Base-by-base conservation (phyloP, 2,113 vertebrate species). In the Brienomyrus longianalis region DNA sequence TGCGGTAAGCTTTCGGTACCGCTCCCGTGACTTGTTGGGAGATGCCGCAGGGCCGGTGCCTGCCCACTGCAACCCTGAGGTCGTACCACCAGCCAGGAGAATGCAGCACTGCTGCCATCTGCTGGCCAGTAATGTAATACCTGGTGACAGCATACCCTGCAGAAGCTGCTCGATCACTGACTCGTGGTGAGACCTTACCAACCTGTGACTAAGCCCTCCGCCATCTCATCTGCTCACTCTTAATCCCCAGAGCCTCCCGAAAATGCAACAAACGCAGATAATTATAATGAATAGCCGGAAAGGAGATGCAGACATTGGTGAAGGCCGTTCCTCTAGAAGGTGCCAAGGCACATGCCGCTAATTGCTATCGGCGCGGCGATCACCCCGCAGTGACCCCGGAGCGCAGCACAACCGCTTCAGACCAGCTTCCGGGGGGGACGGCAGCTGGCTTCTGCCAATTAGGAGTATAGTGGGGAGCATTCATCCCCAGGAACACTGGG, bases 371-470 rank as follows among this genome's bases (percentile, higher is more conserved):
- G 45, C 45, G 1, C 43, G 11, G 45, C 83, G 43, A 21, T 48
- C 39, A 8, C 21, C 83, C 83, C 91, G 70, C 94, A 91, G 92
- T 88, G 91, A 94, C 94, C 94, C 92, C 23, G 89, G 86, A 94
- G 93, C 91, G 91, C 56, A 91, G 91, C 90, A 90, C 83, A 66
- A 93, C 89, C 90, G 91, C 92, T 94, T 94, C 92, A 92, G 92
- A 93, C 94, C 90, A 83, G 85, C 92, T 94, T 94, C 93, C 93
- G 94, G 93, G 93, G 92, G 93, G 93, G 93, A 92, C 91, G 93
- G 94, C 93, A 94, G 94, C 93, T 94, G 94, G 93, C 91, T 93
- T 93, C 92, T 94, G 93, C 93, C 95, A 95, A 95, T 94, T 95
- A 94, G 91, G 91, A 23, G 54, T 89, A 84, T 86, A 13, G 88